phyloP scores from a whole-genome alignment of 2,888 invertebrate species.

The Sarcophaga variegata region DNA sequence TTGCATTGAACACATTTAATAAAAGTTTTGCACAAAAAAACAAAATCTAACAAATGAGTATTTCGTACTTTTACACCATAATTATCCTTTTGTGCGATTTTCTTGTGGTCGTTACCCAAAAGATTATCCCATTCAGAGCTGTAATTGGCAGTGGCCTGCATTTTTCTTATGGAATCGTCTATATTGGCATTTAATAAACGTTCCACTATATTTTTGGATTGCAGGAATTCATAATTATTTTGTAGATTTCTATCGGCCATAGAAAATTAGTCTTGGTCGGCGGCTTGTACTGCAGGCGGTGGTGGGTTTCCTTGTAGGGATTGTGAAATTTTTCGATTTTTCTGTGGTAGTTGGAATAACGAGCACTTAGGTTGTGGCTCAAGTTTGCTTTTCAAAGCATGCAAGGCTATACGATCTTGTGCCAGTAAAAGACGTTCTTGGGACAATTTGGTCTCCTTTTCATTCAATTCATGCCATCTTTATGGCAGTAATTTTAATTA shows the following conservation, averaged over 20 bases:
- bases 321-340: conserved; percentile 74
- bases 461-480: conserved; percentile 76
- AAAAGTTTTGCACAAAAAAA: too few relatives aligned
- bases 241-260: too few relatives aligned
- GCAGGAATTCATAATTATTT: conserved; percentile 45
- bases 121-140: conserved; percentile 72
- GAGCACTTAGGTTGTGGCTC: conserved; percentile 77
- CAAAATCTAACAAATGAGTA: conserved; percentile 21
- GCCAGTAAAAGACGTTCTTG: conserved; percentile 79
- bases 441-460: conserved; percentile 79
- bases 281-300: conserved; percentile 2
- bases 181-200: conserved; percentile 79
- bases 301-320: conserved; percentile 66
- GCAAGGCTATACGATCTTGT: conserved; percentile 79
- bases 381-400: conserved; percentile 76
- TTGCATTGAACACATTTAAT: too few relatives aligned
- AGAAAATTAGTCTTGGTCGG: background rate
- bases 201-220: conserved; percentile 75
- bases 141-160: conserved; percentile 69
- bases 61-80: conserved; percentile 29
- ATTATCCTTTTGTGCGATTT: conserved; percentile 71
- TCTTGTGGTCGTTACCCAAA: conserved; percentile 73
- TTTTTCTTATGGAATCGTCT: conserved; percentile 76
- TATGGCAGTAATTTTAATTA: conserved; percentile 78
- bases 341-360: conserved; percentile 79